Base-by-base conservation (phyloP, 1,140 invertebrate species). In the Acyrthosiphon pisum region DNA sequence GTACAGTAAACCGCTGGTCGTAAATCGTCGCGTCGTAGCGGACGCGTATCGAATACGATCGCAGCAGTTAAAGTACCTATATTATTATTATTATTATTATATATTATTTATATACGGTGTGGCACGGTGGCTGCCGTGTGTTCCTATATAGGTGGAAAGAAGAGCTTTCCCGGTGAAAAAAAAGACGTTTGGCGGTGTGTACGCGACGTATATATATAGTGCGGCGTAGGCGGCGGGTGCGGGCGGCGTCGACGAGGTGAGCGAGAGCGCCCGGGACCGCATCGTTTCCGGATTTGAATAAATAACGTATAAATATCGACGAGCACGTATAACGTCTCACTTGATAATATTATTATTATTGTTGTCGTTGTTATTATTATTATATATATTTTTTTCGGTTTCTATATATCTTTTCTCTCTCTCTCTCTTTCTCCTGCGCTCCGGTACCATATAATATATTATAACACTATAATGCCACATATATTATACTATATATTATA, bases 301-400 rank as follows among this genome's bases (percentile, higher is more conserved):
- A 90, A 90, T 90, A 60, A 90, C 89, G 89, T 90, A 90, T 90
- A 90, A 90, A 90, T 90, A 90, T 90, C 89, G 89, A 90, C 89
- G 89, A 56, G 48, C 88, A 89, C 88, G 88, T 89, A 89, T 56
- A 56, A 46, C n/a, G 88, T 90, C 53, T 90, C 53, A 90, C 89
- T 90, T 44, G 89, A 90, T 90, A 68, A 90, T 90, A 90, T 26
- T 56, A 90, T 50, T 88, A 88, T 50, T 86, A 86, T 86, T 50
- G n/a, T 53, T 88, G 48, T 53, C n/a, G n/a, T 88, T 87, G 46
- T 87, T 87, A 87, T 30, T 87, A 87, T 46, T n/a, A 46, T 86
- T 86, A 37, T 46, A 87, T 88, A 46, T 30, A n/a, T 14, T 53
- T 26, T 37, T 90, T 90, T 90, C 88, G 53, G 50, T 90, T 90